phyloP scores from a whole-genome alignment of 2,888 invertebrate species.

The Trissoscelio sp. region DNA sequence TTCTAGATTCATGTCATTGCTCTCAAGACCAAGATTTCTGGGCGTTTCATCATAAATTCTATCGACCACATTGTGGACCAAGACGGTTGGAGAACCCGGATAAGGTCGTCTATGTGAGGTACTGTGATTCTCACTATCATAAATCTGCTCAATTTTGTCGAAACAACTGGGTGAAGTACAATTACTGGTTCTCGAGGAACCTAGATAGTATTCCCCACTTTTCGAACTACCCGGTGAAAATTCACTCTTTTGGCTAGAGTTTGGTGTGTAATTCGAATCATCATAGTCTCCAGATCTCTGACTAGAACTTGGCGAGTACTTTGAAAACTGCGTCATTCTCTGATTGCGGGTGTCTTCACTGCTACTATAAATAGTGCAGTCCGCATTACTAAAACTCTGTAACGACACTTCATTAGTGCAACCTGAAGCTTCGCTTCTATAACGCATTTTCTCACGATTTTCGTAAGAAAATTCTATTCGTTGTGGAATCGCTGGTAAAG shows the following conservation, averaged over 20 bases:
- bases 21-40: constrained; percentile 41
- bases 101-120: constrained; percentile 53
- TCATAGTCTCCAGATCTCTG: constrained; percentile 80
- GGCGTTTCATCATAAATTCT: constrained; percentile 75
- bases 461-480: constrained; percentile 76
- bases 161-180: constrained; percentile 68
- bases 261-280: constrained; percentile 80
- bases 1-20: constrained; percentile 47
- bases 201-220: constrained; percentile 80
- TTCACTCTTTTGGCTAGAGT: constrained; percentile 81
- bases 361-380: constrained; percentile 70
- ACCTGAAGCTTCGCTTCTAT: constrained; percentile 36
- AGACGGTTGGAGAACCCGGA: constrained; percentile 71
- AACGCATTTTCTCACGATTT: constrained; percentile 72
- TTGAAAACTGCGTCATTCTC: constrained; percentile 73
- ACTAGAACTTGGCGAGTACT: constrained; percentile 80
- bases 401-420: constrained; percentile 32
- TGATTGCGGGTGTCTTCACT: constrained; percentile 69
- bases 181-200: constrained; percentile 61
- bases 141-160: constrained; percentile 72
- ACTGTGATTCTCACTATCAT: constrained; percentile 70
- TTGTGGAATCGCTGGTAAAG: constrained; percentile 80
- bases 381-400: constrained; percentile 71
- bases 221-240: constrained; percentile 81
- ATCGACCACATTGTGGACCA: constrained; percentile 72